phyloP scores from a whole-genome alignment of 2,113 vertebrate species.

The Grammomys surdaster region DNA sequence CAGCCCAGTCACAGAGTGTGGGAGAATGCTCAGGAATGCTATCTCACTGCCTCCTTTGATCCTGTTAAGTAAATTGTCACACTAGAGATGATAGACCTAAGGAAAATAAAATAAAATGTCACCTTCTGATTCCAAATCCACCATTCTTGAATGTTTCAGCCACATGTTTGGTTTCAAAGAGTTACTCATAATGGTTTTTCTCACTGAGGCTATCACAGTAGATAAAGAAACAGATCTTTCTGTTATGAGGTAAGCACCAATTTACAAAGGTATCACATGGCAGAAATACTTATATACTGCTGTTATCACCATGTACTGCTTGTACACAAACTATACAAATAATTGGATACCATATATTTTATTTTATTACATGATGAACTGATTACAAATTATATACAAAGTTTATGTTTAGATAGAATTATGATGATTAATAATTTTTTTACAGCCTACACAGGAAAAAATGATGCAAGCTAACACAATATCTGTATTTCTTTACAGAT shows the following conservation, averaged over 20 bases:
- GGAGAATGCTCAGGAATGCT: background rate
- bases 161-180: conserved; percentile 4
- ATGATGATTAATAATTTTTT: background rate
- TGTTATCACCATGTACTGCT: background rate
- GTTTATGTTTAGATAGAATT: background rate
- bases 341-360: background rate
- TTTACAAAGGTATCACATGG: background rate
- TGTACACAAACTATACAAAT: background rate
- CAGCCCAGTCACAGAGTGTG: background rate
- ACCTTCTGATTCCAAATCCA: background rate
- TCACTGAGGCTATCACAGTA: background rate
- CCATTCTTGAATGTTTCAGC: background rate
- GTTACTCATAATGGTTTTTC: background rate
- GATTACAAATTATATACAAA: background rate
- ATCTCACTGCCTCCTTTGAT: background rate
- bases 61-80: background rate
- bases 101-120: background rate
- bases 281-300: background rate
- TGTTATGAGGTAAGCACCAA: background rate
- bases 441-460: background rate
- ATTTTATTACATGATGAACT: background rate
- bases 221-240: background rate
- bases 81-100: background rate
- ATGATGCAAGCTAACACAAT: conserved; percentile 13
- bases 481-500: conserved; percentile 75